phyloP scores from a whole-genome alignment of 1,140 invertebrate species.

The Phymastichus coffea region DNA sequence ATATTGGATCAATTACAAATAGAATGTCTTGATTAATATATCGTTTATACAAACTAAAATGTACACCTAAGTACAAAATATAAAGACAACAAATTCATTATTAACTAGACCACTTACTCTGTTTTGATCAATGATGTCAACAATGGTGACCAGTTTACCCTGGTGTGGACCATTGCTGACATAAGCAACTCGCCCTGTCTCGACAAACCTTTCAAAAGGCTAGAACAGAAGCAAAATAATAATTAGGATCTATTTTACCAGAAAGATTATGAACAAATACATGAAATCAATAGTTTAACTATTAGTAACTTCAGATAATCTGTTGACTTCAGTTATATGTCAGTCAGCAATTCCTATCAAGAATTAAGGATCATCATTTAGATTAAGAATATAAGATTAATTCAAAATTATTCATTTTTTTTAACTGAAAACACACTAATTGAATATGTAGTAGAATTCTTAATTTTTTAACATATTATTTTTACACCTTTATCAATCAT shows the following conservation, averaged over 20 bases:
- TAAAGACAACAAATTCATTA: neutral
- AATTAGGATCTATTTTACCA: too few species aligned
- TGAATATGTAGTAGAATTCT: too few species aligned
- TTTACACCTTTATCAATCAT: too few species aligned
- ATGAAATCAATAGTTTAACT: too few species aligned
- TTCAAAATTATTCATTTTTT: too few species aligned
- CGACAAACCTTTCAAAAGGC: slow-evolving; percentile 92
- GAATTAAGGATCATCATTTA: slow-evolving; percentile 56
- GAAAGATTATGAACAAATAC: too few species aligned
- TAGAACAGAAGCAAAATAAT: slow-evolving; percentile 54
- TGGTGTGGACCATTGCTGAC: slow-evolving; percentile 84
- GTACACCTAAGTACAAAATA: neutral
- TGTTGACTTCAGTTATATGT: slow-evolving; percentile 50
- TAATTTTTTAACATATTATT: too few species aligned
- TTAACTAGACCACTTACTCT: slow-evolving; percentile 65
- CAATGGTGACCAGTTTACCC: slow-evolving; percentile 90
- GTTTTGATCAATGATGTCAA: slow-evolving; percentile 97
- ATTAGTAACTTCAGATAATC: slow-evolving; percentile 40
- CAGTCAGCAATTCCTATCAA: slow-evolving; percentile 73
- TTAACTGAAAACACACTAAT: too few species aligned
- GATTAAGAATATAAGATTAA: slow-evolving; percentile 9
- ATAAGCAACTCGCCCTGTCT: slow-evolving; percentile 94
- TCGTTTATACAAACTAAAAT: neutral
- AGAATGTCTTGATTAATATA: neutral
- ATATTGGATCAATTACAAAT: neutral